phyloP scores from a whole-genome alignment of 2,113 vertebrate species.

The Gulo gulo region DNA sequence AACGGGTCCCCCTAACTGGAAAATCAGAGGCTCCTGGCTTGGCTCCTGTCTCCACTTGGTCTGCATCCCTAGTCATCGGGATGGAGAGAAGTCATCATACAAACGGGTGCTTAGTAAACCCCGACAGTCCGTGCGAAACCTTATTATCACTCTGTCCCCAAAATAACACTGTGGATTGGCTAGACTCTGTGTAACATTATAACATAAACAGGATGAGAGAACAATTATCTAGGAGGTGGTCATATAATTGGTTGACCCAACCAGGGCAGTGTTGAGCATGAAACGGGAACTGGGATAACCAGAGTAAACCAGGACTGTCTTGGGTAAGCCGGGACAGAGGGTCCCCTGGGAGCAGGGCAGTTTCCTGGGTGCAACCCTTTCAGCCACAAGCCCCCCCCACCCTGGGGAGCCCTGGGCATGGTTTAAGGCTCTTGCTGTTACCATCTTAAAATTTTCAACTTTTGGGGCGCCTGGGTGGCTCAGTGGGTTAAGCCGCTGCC shows the following conservation, averaged over 20 bases:
- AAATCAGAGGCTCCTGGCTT: not conserved
- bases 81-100: not conserved
- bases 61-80: not conserved
- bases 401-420: fast-evolving
- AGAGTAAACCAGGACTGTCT: not conserved
- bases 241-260: not conserved
- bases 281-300: not conserved
- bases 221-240: not conserved
- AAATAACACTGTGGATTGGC: not conserved
- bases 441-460: not conserved
- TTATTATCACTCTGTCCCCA: not conserved
- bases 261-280: not conserved
- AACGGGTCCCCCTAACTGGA: not conserved
- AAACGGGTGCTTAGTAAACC: not conserved
- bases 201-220: not conserved
- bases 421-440: not conserved
- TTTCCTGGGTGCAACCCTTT: not conserved
- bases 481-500: too few relatives aligned
- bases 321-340: not conserved
- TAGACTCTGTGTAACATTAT: not conserved
- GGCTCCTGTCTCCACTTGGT: not conserved
- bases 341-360: not conserved
- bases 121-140: not conserved
- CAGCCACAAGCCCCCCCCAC: not conserved
- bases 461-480: not conserved